Evolutionary conservation across 2,797 vertebrate genomes (phyloP).

Genomic region (Neosilurus mollespiculum): DNA sequence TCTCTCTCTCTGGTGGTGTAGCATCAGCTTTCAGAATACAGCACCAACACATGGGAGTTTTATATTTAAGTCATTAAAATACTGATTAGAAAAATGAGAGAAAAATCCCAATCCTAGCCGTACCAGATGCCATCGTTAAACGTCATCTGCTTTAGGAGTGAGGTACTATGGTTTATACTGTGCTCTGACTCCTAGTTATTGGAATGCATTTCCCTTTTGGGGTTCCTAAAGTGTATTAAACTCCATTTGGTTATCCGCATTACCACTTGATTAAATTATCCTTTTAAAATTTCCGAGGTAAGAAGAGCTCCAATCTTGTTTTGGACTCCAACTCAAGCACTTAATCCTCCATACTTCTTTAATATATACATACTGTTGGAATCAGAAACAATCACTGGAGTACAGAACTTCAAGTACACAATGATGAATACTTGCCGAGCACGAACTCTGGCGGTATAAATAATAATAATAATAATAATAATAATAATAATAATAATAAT

Average conservation of each 20-base stretch:
- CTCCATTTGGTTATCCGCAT: not conserved
- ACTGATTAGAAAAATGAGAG: conserved; percentile 1
- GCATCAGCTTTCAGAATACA: not conserved
- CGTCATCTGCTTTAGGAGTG: not conserved
- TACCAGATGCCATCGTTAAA: not conserved
- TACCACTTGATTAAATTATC: conserved; percentile 27
- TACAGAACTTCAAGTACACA: not conserved
- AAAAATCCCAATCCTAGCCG: not conserved
- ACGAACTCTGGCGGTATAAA: not conserved
- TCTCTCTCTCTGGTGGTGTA: not conserved
- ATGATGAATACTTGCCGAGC: not conserved
- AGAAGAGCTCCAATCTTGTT: not conserved
- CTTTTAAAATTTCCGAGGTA: not conserved
- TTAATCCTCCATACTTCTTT: conserved; percentile 1
- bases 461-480: not conserved
- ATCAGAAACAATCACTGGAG: not conserved
- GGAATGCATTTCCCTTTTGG: conserved; percentile 20
- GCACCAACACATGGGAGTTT: not conserved
- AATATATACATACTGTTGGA: not conserved
- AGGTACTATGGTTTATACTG: not conserved
- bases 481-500: no score
- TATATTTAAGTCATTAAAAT: not conserved
- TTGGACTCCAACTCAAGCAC: conserved; percentile 4
- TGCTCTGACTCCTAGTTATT: conserved; percentile 4
- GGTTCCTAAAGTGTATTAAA: conserved; percentile 24